Evolutionary conservation across 2,113 vertebrate species (phyloP), one percentile per base, ranked within the genome.

Genomic region (Macquaria ambigua): DNA sequence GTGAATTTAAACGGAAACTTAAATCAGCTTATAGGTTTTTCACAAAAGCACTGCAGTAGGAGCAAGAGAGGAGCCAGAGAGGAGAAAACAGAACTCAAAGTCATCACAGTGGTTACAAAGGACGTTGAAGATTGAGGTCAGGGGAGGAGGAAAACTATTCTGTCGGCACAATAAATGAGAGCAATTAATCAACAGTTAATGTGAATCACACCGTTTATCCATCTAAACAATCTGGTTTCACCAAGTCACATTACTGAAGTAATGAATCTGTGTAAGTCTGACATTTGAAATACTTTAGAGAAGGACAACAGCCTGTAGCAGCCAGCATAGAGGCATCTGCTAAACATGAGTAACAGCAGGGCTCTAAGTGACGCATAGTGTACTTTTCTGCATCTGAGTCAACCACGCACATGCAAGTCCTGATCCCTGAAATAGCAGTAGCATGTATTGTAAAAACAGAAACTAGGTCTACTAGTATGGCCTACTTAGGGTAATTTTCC

Each of bases 21-120:
- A 95, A 96, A 96, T 96, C 95, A 81, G 93, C 95, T 96, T 96
- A 96, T 88, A 92, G 91, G 84, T 94, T 94, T 93, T 89, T 88
- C 80, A 66, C 73, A 86, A 87, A 93, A 93, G 90, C 89, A 83
- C 90, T 80, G 79, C 87, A 94, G 90, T 55, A 76, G 82, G 85
- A 92, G 91, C 90, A 91, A 87, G 87, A 90, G 81, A 88, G 85
- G 82, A 91, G 88, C 82, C 82, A 76, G 74, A 67, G 84, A 90
- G 87, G 73, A 87, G 90, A 91, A 93, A 94, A 95, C 71, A 81
- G 72, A 92, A 85, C 87, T 94, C 91, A 94, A 94, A 94, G 94
- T 94, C 92, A 93, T 90, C 84, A 85, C 81, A 78, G 78, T 89
- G 90, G 90, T 92, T 91, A 88, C 89, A 93, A 94, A 95, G 94